These are phyloP conservation scores for Notarius quadriscutis DNA, from an alignment of 2,113 vertebrate genomes.

Conservation along the genomic window DNA sequence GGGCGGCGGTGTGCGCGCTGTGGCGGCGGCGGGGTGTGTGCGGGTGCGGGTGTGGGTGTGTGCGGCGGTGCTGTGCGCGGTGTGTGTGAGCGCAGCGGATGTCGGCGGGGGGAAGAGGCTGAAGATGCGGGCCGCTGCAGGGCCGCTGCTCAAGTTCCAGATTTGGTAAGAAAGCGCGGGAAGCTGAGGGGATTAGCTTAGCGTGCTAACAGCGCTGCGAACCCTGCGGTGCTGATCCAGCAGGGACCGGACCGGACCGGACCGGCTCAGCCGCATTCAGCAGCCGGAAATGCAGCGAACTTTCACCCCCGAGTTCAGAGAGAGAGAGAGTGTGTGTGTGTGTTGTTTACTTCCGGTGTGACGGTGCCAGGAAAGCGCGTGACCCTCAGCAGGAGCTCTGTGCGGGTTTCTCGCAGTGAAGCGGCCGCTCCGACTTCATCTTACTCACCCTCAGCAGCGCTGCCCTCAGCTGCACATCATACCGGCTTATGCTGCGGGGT, in stretches of 20 bases:
- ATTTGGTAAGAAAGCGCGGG: slow-evolving; percentile 80
- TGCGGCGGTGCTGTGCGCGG: slow-evolving; percentile 65
- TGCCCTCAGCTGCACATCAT: too few species aligned
- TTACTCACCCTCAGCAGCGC: too few species aligned
- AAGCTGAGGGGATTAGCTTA: background rate
- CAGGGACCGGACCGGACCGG: too few species aligned
- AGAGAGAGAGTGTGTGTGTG: too few species aligned
- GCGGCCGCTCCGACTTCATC: too few species aligned
- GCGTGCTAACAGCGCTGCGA: background rate
- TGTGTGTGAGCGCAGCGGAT: slow-evolving; percentile 74
- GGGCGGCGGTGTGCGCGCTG: slow-evolving; percentile 49
- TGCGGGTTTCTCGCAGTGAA: too few species aligned
- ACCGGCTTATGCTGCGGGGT: too few species aligned
- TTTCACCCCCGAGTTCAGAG: too few species aligned
- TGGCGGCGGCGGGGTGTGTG: slow-evolving; percentile 48
- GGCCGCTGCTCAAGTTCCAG: slow-evolving; percentile 93
- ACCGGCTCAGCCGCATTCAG: too few species aligned
- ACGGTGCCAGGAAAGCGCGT: background rate
- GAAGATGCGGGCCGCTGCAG: slow-evolving; percentile 90
- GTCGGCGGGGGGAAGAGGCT: slow-evolving; percentile 81
- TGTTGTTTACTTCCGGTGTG: background rate
- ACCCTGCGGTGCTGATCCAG: background rate
- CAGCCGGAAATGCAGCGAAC: too few species aligned
- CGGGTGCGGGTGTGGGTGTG: too few species aligned
- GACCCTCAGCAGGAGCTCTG: background rate